Base-by-base conservation (phyloP, 2,797 vertebrate genomes). In the Myiotriccus ornatus region DNA sequence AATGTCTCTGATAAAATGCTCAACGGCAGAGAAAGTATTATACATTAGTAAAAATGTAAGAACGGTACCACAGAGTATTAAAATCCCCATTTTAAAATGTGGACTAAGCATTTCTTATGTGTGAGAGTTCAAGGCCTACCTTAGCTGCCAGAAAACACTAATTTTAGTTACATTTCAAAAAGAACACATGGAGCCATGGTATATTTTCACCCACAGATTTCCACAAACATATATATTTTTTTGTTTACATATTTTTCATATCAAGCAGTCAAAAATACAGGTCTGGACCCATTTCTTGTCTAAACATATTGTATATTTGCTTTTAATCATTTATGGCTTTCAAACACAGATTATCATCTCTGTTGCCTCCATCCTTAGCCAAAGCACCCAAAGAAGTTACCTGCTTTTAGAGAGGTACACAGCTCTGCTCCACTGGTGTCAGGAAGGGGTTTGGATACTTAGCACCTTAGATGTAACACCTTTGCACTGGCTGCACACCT, bases 141-240 rank as follows among this genome's bases (percentile, higher is more conserved):
- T 92, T 87, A 81, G 83, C 84, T 89, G 37, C 37, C 57, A 96
- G 81, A 87, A 92, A 91, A 37, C 28, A 37, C 35, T 84, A 43
- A 82, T 94, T 95, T 92, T 50, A 84, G 19, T 30, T 73, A 25
- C 37, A 24, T 60, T 90, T 85, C 67, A 78, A 16, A 67, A 82
- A 25, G 35, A 83, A 56, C 34, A 55, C 21, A 5, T 53, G 57
- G 62, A 91, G 7, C 6, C 11, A 62, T 55, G 59, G 10, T 74
- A 60, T 53, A n/a, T 15, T 91, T 90, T 67, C 32, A 28, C 32
- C 8, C 32, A 34, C 24, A 84, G 47, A 71, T 27, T 88, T 79
- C 44, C 30, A 23, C 35, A 70, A 69, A 34, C 5, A 13, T 22
- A 41, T 22, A 34, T 10, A 23, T 9, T 35, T 83, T 47, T 52